phyloP scores from a whole-genome alignment of 2,888 invertebrate species.

The Abrostola tripartita region DNA sequence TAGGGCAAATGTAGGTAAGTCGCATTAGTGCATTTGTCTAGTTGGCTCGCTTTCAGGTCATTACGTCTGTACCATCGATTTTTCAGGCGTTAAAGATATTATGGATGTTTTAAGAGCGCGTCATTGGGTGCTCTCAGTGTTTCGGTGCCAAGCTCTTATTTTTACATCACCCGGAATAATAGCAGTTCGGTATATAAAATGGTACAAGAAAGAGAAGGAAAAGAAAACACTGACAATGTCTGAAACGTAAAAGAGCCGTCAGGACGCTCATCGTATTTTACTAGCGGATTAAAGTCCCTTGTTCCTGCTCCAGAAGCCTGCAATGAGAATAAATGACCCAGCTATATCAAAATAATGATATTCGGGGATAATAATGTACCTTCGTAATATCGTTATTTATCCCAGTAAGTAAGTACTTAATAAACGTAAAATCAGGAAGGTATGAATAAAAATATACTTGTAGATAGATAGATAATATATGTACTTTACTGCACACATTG shows the following conservation, averaged over 20 bases:
- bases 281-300: conserved; percentile 50
- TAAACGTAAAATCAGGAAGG: neutral
- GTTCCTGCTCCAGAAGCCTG: conserved; percentile 35
- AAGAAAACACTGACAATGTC: neutral
- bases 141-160: conserved; percentile 10
- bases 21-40: conserved; percentile 39
- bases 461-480: too few species aligned
- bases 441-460: neutral
- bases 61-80: conserved; percentile 51
- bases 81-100: conserved; percentile 32
- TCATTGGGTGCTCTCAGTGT: conserved; percentile 10
- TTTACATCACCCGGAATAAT: conserved; percentile 2
- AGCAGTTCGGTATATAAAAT: neutral
- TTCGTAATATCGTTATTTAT: neutral
- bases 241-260: conserved; percentile 12
- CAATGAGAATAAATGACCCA: conserved; percentile 41
- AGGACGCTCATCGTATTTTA: conserved; percentile 21
- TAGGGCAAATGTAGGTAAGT: conserved; percentile 24
- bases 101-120: conserved; percentile 17
- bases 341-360: conserved; percentile 2
- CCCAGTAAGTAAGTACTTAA: neutral
- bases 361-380: neutral
- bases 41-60: conserved; percentile 54
- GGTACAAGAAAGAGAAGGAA: neutral
- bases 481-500: too few species aligned